phyloP scores from a whole-genome alignment of 2,797 vertebrate genomes.

The Vipera ursinii region DNA sequence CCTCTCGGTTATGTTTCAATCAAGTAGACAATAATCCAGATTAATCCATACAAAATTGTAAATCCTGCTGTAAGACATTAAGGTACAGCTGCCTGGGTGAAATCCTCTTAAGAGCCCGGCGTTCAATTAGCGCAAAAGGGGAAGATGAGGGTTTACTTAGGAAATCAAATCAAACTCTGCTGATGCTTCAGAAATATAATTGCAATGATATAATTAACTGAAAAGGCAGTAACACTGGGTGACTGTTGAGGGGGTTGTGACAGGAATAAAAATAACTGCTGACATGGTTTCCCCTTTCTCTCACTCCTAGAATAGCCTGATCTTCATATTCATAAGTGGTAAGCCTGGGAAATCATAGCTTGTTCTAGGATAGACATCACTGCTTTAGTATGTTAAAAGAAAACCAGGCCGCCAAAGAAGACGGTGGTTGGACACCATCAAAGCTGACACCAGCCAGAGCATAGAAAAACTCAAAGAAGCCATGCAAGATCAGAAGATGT shows the following conservation, averaged over 20 bases:
- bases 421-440: background rate
- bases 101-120: slow-evolving; percentile 61
- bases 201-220: slow-evolving; percentile 14
- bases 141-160: slow-evolving; percentile 23
- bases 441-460: background rate
- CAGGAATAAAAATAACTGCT: slow-evolving; percentile 11
- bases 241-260: background rate
- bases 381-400: background rate
- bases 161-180: slow-evolving; percentile 47
- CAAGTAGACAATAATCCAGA: slow-evolving; percentile 48
- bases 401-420: background rate
- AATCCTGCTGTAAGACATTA: slow-evolving; percentile 61
- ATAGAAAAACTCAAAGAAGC: background rate
- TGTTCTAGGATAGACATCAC: background rate
- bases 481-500: background rate
- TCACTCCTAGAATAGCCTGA: background rate
- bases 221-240: slow-evolving; percentile 3
- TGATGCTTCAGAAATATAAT: slow-evolving; percentile 47
- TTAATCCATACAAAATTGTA: slow-evolving; percentile 47
- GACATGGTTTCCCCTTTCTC: background rate
- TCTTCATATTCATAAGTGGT: background rate
- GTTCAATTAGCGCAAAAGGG: slow-evolving; percentile 46
- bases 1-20: slow-evolving; percentile 26
- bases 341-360: slow-evolving; percentile 17
- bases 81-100: slow-evolving; percentile 59